A percentile compares a stretch with the other conserved stretches of the same genome.
Conservation (phyloP, 2,113 vertebrate species). For the Regulus satrapa region DNA sequence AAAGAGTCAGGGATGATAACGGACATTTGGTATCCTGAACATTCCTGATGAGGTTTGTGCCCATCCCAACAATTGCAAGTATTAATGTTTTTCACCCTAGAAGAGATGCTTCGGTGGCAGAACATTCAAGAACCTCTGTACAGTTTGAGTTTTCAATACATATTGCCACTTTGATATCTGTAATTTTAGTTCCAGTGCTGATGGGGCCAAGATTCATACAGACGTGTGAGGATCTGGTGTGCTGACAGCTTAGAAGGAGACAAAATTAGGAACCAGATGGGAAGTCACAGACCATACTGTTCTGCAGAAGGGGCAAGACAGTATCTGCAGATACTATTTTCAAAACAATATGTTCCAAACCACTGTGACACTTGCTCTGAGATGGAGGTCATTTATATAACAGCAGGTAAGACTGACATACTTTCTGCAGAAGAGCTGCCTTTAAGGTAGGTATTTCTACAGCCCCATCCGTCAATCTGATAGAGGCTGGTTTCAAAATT, state of each 20-base stretch:
- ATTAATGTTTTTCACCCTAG: background rate
- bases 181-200: background rate
- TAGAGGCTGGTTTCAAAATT: slow-evolving; percentile 22
- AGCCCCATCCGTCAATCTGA: background rate
- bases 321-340: background rate
- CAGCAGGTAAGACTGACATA: background rate
- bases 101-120: background rate
- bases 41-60: background rate
- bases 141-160: background rate
- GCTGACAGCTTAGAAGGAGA: background rate
- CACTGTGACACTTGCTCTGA: background rate
- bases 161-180: background rate
- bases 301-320: background rate
- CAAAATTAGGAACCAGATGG: slow-evolving; percentile 21
- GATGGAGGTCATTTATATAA: background rate
- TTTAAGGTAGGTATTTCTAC: background rate
- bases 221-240: background rate
- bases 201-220: background rate
- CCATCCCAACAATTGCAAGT: background rate
- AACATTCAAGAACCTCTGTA: background rate
- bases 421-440: background rate
- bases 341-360: slow-evolving; percentile 3
- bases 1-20: background rate
- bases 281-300: background rate
- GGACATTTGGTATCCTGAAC: background rate